Base-by-base conservation (phyloP, 2,797 vertebrate genomes). In the Capromys pilorides region DNA sequence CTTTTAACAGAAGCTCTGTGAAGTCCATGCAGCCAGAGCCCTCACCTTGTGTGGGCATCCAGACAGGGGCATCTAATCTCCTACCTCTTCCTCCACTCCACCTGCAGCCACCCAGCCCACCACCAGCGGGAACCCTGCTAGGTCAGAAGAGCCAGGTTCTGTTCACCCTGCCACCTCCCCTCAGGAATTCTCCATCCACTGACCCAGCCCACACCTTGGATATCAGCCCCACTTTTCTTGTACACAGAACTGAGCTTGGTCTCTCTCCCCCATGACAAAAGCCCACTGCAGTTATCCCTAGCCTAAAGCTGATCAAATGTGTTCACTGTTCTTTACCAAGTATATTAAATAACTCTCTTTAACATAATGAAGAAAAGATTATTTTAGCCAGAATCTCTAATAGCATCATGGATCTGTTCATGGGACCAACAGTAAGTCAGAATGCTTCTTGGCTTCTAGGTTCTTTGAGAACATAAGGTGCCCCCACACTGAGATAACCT, bases 301-400 rank as follows among this genome's bases (percentile, higher is more conserved):
- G 19, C 19, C 31, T 73, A 11, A 79, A 80, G 26, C 45, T 45
- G 71, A 69, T 5, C 31, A 66, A 80, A 57, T 31, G 36, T 71
- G 84, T 11, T 45, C 54, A 66, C 5, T 2, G 9, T n/a, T 31
- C 62, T 62, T 49, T 71, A 71, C 83, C 11, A n/a, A 49, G 19
- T 28, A 13, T 33, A 84, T 1, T 66, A 28, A 41, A 61, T 51
- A n/a, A 7, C 31, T 77, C 5, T 73, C 36, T 22, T 90, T 78
- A 80, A 80, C 26, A 79, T 31, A 81, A 90, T 84, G 81, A 94
- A 95, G 41, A 94, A 90, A 86, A 36, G 19, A 62, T n/a, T 64
- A 67, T 80, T 45, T 45, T 45, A 45, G 8, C 4, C 45, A 45
- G 45, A 45, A 45, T 45, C 45, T 45, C 45, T 45, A 45, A 85